Evolutionary conservation across 2,888 invertebrate genomes (phyloP).

Genomic region (Megamerina dolium): DNA sequence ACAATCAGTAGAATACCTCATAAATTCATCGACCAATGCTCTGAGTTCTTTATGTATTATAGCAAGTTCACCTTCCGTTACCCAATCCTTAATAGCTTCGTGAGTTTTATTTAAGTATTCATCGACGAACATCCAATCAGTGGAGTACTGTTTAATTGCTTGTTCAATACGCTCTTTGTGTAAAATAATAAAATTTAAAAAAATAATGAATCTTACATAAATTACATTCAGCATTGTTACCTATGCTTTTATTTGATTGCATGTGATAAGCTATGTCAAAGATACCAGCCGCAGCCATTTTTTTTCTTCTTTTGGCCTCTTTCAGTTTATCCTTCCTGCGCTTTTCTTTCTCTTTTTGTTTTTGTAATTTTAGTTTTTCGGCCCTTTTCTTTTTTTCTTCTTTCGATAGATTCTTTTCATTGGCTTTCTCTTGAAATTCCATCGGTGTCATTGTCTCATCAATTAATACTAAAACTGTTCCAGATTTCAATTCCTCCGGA

Average conservation of each 20-base stretch:
- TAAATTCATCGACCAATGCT: conserved; percentile 51
- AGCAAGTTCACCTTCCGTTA: conserved; percentile 50
- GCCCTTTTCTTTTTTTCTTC: conserved; percentile 39
- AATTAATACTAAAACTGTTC: conserved; percentile 50
- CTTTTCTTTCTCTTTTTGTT: conserved; percentile 33
- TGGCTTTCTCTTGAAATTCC: conserved; percentile 40
- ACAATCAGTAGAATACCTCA: too few species aligned
- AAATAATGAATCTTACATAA: not conserved
- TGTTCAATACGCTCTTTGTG: too few species aligned
- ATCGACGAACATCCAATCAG: conserved; percentile 42
- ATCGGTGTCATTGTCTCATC: conserved; percentile 48
- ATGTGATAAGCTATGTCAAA: conserved; percentile 31
- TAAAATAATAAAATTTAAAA: not conserved
- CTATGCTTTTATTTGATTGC: conserved; percentile 29
- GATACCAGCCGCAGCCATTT: conserved; percentile 31
- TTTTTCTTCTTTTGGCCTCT: conserved; percentile 33
- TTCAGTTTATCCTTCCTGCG: conserved; percentile 27
- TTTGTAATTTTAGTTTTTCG: conserved; percentile 25
- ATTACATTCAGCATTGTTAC: too few species aligned
- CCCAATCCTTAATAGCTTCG: conserved; percentile 40
- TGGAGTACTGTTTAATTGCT: conserved; percentile 32
- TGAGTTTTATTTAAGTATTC: conserved; percentile 42
- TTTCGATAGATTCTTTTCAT: conserved; percentile 32
- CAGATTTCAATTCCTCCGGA: conserved; percentile 51
- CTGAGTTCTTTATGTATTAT: conserved; percentile 54